Evolutionary conservation across 37 sponge, comb jelly and placozoan species (phyloP).

Genomic region (Cladorhizidae sp.): DNA sequence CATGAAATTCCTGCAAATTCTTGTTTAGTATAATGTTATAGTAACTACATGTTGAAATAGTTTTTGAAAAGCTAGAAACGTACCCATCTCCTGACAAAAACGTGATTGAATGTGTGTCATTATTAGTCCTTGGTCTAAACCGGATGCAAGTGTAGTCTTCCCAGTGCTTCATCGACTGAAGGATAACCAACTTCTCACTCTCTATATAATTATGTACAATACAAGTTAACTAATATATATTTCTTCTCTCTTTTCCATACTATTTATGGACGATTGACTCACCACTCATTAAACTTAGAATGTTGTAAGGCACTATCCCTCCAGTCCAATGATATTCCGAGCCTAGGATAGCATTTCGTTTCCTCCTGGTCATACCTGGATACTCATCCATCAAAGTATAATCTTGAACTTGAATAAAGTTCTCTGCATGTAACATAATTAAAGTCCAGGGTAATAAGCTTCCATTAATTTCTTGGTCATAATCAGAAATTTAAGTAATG

Average conservation of each 20-base stretch:
- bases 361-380: neutral
- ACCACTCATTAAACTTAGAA: slow-evolving; percentile 44
- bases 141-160: slow-evolving; percentile 78
- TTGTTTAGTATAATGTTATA: no score
- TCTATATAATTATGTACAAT: no score
- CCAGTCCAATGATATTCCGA: slow-evolving; percentile 53
- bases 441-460: no score
- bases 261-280: no score
- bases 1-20: no score
- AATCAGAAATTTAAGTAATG: no score
- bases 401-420: neutral
- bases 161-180: slow-evolving; percentile 72
- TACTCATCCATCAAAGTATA: neutral
- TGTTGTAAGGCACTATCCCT: slow-evolving; percentile 43
- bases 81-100: slow-evolving; percentile 47
- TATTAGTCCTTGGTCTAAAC: slow-evolving; percentile 27
- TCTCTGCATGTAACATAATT: no score
- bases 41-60: no score
- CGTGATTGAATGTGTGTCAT: slow-evolving; percentile 19
- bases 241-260: no score
- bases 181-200: slow-evolving; percentile 40
- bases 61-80: neutral
- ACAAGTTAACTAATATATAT: no score
- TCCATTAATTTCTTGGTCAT: no score
- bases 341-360: neutral